A percentile compares a stretch with the other conserved stretches of the same genome.
phyloP scores from a whole-genome alignment of 1,140 invertebrate genomes.

The Drosophila pruinosa region DNA sequence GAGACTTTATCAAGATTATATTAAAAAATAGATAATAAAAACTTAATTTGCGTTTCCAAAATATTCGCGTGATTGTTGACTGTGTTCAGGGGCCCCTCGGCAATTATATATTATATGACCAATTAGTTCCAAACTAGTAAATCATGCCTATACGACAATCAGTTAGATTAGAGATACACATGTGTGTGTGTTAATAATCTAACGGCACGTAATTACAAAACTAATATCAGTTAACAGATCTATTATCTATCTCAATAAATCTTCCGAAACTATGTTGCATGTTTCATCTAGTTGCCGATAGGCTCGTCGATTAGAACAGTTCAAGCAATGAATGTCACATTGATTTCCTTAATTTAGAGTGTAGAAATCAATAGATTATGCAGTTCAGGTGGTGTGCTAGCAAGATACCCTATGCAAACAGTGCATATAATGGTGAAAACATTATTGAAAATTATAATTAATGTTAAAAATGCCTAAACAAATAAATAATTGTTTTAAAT shows the following conservation, averaged over 20 bases:
- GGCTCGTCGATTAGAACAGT: neutral
- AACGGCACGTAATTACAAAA: neutral
- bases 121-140: neutral
- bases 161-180: neutral
- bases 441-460: no score
- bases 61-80: neutral
- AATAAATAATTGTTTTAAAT: no score
- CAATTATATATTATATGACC: neutral
- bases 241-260: conserved; percentile 2
- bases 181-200: neutral
- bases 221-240: neutral
- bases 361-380: neutral
- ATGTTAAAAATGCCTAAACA: no score
- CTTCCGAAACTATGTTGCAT: neutral
- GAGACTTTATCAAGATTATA: conserved; percentile 86
- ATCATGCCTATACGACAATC: neutral
- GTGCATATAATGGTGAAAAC: no score
- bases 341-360: neutral
- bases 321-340: neutral
- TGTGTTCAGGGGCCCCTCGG: neutral
- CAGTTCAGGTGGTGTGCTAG: neutral
- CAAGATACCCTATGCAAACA: neutral
- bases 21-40: conserved; percentile 39
- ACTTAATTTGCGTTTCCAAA: neutral
- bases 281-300: neutral